Evolutionary conservation across 2,888 invertebrate genomes (phyloP).

Genomic region (Teleogryllus oceanicus): DNA sequence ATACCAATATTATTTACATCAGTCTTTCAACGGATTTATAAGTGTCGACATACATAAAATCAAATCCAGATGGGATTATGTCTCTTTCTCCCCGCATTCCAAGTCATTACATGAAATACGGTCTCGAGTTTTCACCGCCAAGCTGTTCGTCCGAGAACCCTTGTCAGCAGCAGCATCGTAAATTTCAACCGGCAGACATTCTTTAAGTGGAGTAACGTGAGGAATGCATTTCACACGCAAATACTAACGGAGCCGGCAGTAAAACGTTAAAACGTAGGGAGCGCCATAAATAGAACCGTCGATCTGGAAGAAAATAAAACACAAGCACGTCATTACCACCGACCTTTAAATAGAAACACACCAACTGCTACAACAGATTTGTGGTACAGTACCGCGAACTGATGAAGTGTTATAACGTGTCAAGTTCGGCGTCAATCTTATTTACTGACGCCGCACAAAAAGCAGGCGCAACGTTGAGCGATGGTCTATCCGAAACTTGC

Average conservation of each 20-base stretch:
- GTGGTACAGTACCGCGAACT: neutral
- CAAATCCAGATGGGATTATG: too few relatives aligned
- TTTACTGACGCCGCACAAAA: neutral
- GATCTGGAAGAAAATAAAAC: neutral
- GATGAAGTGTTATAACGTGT: neutral
- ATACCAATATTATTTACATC: too few relatives aligned
- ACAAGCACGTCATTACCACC: neutral
- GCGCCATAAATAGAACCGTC: neutral
- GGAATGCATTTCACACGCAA: conserved; percentile 12
- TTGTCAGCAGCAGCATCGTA: neutral
- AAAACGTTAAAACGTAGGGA: neutral
- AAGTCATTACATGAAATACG: too few relatives aligned
- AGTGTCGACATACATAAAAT: too few relatives aligned
- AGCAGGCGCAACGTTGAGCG: neutral
- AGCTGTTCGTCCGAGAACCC: too few relatives aligned
- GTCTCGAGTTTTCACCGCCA: too few relatives aligned
- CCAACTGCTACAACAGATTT: neutral
- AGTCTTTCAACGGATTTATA: too few relatives aligned
- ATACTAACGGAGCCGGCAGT: neutral
- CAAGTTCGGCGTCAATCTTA: neutral
- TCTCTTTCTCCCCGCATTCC: too few relatives aligned
- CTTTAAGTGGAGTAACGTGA: neutral
- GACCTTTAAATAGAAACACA: neutral
- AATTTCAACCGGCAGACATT: neutral
- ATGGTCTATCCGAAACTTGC: neutral